Percentiles rank a stretch among this genome's conserved stretches.
phyloP scores from a whole-genome alignment of 1,140 invertebrate species.

The Medauroidea extradentata region DNA sequence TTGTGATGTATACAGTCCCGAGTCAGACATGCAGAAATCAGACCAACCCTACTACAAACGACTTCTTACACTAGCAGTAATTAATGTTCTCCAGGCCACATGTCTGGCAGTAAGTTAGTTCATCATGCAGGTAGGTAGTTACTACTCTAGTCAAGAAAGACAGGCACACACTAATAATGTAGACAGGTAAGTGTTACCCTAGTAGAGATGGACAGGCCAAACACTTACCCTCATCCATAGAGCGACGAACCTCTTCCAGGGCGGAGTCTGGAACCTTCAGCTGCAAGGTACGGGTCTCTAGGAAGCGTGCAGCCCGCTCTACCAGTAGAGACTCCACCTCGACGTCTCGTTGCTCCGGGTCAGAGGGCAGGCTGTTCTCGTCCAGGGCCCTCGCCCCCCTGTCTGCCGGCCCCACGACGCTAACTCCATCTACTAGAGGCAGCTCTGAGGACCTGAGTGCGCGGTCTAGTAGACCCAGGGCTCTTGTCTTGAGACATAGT shows the following conservation, averaged over 20 bases:
- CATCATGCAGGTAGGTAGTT: no score
- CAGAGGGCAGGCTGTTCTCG: slow-evolving; percentile 54
- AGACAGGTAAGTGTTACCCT: no score
- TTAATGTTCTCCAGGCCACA: no score
- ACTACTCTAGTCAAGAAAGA: no score
- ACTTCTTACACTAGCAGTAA: no score
- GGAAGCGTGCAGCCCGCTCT: slow-evolving; percentile 66
- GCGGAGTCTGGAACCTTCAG: slow-evolving; percentile 66
- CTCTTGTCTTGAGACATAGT: slow-evolving; percentile 65
- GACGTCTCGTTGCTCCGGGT: slow-evolving; percentile 65
- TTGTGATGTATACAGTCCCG: no score
- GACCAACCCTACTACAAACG: no score
- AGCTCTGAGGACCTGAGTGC: slow-evolving; percentile 47
- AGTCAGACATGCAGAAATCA: no score
- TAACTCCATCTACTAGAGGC: slow-evolving; percentile 7
- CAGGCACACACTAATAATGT: no score
- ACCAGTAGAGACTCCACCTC: slow-evolving; percentile 69
- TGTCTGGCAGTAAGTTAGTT: no score
- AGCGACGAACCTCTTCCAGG: slow-evolving; percentile 62
- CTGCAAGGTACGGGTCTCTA: slow-evolving; percentile 72
- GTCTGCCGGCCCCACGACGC: slow-evolving; percentile 54
- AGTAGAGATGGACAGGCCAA: no score
- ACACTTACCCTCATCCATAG: slow-evolving; percentile 52
- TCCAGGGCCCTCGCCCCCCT: slow-evolving; percentile 57
- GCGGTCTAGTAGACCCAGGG: slow-evolving; percentile 59